Conservation (phyloP, 2,888 invertebrate species). For the Automeris io region DNA sequence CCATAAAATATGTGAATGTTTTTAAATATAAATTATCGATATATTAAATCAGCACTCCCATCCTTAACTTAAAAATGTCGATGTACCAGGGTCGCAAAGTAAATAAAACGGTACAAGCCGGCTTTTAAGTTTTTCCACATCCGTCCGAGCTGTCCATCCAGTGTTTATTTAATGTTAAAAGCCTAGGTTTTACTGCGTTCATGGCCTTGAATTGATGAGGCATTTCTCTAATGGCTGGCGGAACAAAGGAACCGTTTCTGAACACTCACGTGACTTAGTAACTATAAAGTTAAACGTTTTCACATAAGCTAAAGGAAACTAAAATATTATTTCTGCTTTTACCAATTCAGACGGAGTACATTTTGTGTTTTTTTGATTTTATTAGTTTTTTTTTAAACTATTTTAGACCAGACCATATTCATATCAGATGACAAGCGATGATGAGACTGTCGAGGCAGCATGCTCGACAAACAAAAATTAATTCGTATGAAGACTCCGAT, state of each 20-base stretch:
- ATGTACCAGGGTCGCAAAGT: constrained; percentile 10
- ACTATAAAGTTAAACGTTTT: neutral
- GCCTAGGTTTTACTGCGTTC: constrained; percentile 2
- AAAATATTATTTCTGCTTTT: neutral
- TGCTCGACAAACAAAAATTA: too few relatives aligned
- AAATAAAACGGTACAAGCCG: constrained; percentile 12
- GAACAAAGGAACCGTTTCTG: neutral
- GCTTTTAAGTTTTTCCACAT: constrained; percentile 13
- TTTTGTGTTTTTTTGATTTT: too few relatives aligned
- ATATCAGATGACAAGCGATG: too few relatives aligned
- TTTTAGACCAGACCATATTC: too few relatives aligned
- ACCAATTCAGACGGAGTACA: too few relatives aligned
- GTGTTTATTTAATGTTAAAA: constrained; percentile 6
- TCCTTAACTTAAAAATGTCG: constrained; percentile 9
- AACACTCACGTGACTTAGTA: neutral
- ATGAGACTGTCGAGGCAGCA: too few relatives aligned
- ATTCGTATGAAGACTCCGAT: too few relatives aligned
- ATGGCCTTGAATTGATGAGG: constrained; percentile 3
- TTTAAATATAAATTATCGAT: constrained; percentile 3
- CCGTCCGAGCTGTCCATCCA: constrained; percentile 4
- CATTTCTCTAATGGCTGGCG: neutral
- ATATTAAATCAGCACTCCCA: neutral
- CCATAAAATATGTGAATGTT: too few relatives aligned
- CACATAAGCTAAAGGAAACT: neutral
- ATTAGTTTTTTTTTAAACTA: too few relatives aligned